Conservation (phyloP, 92 coral and sea anemone genomes). For the Hydrozoanthus gracilis region DNA sequence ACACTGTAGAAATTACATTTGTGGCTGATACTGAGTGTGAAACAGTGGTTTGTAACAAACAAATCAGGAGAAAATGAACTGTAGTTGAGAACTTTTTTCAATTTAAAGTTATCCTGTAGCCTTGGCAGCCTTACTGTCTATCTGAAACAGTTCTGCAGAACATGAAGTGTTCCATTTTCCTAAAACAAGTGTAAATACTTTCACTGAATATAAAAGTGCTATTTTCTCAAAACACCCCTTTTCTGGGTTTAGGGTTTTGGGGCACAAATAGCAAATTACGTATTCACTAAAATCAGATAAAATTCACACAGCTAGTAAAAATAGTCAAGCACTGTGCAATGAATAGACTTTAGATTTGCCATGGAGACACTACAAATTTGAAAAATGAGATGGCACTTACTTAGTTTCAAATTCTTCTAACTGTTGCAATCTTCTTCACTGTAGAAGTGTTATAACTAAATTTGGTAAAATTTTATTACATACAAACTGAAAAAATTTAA, state of each 20-base stretch:
- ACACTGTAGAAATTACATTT: slow-evolving; percentile 5
- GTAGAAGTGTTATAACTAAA: background rate
- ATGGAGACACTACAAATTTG: background rate
- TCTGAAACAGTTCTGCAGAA: too few species aligned
- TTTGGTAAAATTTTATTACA: too few species aligned
- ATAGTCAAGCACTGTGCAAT: background rate
- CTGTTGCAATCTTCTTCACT: background rate
- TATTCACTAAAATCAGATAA: slow-evolving; percentile 8
- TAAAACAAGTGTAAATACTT: too few species aligned
- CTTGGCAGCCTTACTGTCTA: too few species aligned
- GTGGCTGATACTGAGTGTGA: background rate
- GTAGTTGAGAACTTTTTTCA: background rate
- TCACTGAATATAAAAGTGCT: background rate
- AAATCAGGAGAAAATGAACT: too few species aligned
- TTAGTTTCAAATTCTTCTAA: background rate
- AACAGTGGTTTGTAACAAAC: background rate
- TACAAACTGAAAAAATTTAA: too few species aligned
- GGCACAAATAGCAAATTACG: too few species aligned
- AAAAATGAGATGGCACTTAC: background rate
- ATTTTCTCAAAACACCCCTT: slow-evolving; percentile 17
- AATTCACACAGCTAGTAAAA: background rate
- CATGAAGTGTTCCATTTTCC: background rate
- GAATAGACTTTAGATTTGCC: background rate
- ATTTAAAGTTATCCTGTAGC: background rate
- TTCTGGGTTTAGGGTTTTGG: background rate